phyloP scores from a whole-genome alignment of 2,113 vertebrate species.

The Apistogramma diplotaenia region DNA sequence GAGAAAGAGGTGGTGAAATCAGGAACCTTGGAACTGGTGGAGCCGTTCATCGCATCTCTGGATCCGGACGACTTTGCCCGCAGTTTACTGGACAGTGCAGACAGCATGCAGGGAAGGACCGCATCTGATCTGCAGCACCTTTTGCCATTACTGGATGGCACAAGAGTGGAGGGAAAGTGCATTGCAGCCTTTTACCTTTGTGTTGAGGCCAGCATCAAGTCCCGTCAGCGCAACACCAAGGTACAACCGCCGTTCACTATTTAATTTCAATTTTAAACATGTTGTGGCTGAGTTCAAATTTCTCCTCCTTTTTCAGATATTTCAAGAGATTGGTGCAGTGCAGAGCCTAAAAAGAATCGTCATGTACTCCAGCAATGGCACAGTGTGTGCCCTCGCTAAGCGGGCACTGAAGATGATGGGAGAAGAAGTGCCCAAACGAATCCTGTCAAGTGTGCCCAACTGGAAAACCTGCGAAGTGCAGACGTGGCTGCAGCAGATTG shows the following conservation, averaged over 20 bases:
- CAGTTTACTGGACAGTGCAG: constrained; percentile 83
- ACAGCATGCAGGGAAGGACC: constrained; percentile 88
- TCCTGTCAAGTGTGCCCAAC: constrained; percentile 88
- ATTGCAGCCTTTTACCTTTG: constrained; percentile 95
- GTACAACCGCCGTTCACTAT: constrained; percentile 62
- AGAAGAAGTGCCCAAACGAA: constrained; percentile 87
- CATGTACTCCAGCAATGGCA: constrained; percentile 91
- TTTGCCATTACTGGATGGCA: constrained; percentile 89
- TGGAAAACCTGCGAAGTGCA: constrained; percentile 94
- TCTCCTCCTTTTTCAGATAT: constrained; percentile 80
- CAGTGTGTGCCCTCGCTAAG: constrained; percentile 86
- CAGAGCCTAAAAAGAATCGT: constrained; percentile 94
- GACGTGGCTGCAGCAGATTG: constrained; percentile 94
- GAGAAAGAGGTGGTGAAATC: constrained; percentile 96
- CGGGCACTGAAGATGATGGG: constrained; percentile 85
- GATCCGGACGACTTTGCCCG: constrained; percentile 87
- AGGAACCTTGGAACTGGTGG: constrained; percentile 93
- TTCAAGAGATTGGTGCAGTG: constrained; percentile 91
- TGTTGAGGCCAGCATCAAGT: constrained; percentile 90
- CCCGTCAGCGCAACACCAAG: constrained; percentile 91
- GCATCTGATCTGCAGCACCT: constrained; percentile 91
- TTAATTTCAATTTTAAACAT: not conserved
- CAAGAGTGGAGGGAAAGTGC: constrained; percentile 91
- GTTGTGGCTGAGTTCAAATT: not conserved
- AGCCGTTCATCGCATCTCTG: constrained; percentile 92